phyloP scores from a whole-genome alignment of 1,140 invertebrate genomes.

The Bombus turneri region DNA sequence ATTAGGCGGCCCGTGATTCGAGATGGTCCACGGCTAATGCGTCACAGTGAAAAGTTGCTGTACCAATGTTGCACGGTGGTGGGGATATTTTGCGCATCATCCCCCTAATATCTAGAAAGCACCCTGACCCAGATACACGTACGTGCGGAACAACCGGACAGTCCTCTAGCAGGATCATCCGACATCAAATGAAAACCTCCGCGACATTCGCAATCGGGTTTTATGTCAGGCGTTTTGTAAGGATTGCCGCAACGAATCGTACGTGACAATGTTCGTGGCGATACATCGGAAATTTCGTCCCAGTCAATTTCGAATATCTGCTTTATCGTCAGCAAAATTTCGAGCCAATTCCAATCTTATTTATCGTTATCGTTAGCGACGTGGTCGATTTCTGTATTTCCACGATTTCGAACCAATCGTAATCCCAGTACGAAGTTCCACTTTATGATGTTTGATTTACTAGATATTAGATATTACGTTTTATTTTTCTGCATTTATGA shows the following conservation, averaged over 20 bases:
- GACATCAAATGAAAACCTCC: constrained; percentile 32
- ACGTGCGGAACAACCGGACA: constrained; percentile 40
- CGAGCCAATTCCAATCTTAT: not conserved
- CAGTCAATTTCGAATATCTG: not conserved
- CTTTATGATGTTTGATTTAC: not conserved
- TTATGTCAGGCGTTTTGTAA: not conserved
- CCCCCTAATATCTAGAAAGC: constrained; percentile 79
- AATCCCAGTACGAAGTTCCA: not conserved
- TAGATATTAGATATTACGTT: no score
- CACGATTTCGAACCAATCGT: not conserved
- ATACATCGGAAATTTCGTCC: not conserved
- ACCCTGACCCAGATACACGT: constrained; percentile 77
- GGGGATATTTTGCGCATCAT: constrained; percentile 81
- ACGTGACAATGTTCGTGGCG: not conserved
- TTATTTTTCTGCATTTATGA: not conserved
- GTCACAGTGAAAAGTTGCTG: constrained; percentile 52
- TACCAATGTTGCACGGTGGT: constrained; percentile 55
- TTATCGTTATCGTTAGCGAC: not conserved
- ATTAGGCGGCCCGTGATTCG: constrained; percentile 23
- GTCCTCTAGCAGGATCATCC: constrained; percentile 19
- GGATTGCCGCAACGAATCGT: not conserved
- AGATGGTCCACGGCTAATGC: constrained; percentile 23
- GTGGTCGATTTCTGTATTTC: not conserved
- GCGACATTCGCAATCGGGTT: not conserved
- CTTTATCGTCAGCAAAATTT: not conserved